Conservation (phyloP, 2,113 vertebrate genomes). For the Chitala chitala region DNA sequence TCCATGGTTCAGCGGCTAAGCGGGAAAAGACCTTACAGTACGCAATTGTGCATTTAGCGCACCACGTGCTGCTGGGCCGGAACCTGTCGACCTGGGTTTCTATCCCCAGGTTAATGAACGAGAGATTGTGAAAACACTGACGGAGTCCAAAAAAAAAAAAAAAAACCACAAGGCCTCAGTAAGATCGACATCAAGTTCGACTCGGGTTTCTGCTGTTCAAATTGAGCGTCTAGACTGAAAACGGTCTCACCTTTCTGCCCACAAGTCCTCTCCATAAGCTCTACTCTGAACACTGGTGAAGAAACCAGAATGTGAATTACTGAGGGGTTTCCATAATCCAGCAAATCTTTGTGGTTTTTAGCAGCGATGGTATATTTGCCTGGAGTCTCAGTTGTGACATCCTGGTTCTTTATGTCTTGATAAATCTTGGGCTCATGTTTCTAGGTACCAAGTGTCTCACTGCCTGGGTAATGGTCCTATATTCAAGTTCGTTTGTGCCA, state of each 20-base stretch:
- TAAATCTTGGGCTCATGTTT: no score
- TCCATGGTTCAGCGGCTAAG: not conserved
- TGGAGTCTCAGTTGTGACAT: no score
- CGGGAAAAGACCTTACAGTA: not conserved
- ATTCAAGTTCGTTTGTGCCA: no score
- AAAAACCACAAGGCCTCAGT: not conserved
- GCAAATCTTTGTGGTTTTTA: not conserved
- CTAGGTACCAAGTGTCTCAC: no score
- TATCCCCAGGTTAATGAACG: constrained; percentile 22
- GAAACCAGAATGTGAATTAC: no score
- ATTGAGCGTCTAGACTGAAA: constrained; percentile 22
- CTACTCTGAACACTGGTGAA: constrained; percentile 12
- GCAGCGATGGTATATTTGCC: no score
- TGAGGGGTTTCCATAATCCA: not conserved
- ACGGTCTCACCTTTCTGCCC: constrained; percentile 3
- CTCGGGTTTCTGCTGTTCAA: constrained; percentile 8
- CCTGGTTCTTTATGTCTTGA: no score
- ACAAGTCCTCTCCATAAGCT: constrained; percentile 18
- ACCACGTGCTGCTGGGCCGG: not conserved
- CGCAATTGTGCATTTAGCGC: not conserved
- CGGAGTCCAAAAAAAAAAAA: no score
- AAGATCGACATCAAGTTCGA: not conserved
- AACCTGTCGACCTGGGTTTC: constrained; percentile 12
- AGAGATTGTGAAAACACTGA: constrained; percentile 13
- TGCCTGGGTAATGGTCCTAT: no score